Evolutionary conservation across 2,113 vertebrate genomes (phyloP).

Genomic region (Stegastes partitus): DNA sequence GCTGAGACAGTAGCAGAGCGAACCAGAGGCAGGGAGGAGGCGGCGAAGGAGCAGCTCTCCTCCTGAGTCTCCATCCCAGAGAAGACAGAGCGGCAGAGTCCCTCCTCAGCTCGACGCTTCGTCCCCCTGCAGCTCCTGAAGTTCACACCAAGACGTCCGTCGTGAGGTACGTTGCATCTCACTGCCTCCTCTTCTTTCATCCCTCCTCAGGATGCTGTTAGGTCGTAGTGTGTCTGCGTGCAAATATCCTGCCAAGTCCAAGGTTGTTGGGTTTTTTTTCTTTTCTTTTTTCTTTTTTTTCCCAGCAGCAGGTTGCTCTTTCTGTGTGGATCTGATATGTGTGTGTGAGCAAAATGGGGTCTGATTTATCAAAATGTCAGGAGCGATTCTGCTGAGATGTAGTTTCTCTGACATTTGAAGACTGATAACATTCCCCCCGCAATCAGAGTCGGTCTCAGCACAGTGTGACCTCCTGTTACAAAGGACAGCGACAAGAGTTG

Average conservation of each 20-base stretch:
- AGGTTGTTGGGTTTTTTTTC: constrained; percentile 6
- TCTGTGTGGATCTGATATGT: constrained; percentile 20
- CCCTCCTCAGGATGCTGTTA: constrained; percentile 27
- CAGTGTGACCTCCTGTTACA: constrained; percentile 46
- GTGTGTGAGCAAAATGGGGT: constrained; percentile 39
- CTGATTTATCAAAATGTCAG: constrained; percentile 67
- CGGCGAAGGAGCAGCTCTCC: constrained; percentile 65
- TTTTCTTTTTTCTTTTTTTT: constrained; percentile 6
- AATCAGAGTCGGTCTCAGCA: constrained; percentile 29
- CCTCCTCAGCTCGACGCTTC: constrained; percentile 32
- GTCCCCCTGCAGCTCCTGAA: constrained; percentile 49
- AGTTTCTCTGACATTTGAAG: constrained; percentile 68
- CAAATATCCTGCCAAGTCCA: constrained; percentile 54
- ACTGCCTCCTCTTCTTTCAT: constrained; percentile 29
- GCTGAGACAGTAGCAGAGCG: constrained; percentile 69
- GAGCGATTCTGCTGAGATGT: constrained; percentile 58
- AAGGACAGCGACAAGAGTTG: constrained; percentile 48
- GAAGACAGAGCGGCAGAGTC: constrained; percentile 60
- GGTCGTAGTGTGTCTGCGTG: constrained; percentile 25
- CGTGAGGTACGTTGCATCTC: constrained; percentile 68
- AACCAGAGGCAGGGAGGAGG: constrained; percentile 71
- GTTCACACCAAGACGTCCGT: constrained; percentile 37
- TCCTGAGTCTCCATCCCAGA: constrained; percentile 64
- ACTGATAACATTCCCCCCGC: constrained; percentile 43
- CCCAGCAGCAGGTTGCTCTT: constrained; percentile 60